Percentiles rank a stretch among this genome's conserved stretches.
Conservation (phyloP, 1,140 invertebrate species). For the Aphidius ervi region DNA sequence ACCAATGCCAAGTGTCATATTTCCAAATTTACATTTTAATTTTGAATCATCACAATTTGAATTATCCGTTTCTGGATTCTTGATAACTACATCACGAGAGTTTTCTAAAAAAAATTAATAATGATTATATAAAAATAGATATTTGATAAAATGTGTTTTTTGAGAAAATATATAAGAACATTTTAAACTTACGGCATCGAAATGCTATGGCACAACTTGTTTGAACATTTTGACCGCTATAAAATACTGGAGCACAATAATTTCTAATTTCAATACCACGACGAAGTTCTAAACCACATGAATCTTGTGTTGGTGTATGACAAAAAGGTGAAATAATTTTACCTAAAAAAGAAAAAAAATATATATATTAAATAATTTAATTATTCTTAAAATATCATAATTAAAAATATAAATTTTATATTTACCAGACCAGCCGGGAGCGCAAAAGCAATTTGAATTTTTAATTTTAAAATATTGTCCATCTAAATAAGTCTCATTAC, state of each 20-base stretch:
- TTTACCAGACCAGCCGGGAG: constrained; percentile 30
- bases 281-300: constrained; percentile 28
- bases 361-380: not conserved
- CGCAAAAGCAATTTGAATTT: constrained; percentile 27
- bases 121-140: too few species aligned
- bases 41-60: constrained; percentile 2
- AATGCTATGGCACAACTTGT: constrained; percentile 23
- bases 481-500: constrained; percentile 29
- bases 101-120: not conserved
- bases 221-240: constrained; percentile 22
- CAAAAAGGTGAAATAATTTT: constrained; percentile 39
- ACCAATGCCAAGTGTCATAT: constrained; percentile 32
- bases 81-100: not conserved
- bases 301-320: constrained; percentile 2
- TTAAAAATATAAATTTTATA: not conserved
- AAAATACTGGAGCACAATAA: constrained; percentile 36
- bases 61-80: not conserved
- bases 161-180: too few species aligned
- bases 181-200: constrained; percentile 35
- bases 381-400: too few species aligned
- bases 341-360: constrained; percentile 19
- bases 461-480: constrained; percentile 29
- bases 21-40: constrained; percentile 29
- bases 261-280: constrained; percentile 13
- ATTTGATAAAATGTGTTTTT: too few species aligned